Evolutionary conservation across 2,113 vertebrate species (phyloP), one percentile per base, ranked within the genome.

Genomic region (Dromas ardeola): DNA sequence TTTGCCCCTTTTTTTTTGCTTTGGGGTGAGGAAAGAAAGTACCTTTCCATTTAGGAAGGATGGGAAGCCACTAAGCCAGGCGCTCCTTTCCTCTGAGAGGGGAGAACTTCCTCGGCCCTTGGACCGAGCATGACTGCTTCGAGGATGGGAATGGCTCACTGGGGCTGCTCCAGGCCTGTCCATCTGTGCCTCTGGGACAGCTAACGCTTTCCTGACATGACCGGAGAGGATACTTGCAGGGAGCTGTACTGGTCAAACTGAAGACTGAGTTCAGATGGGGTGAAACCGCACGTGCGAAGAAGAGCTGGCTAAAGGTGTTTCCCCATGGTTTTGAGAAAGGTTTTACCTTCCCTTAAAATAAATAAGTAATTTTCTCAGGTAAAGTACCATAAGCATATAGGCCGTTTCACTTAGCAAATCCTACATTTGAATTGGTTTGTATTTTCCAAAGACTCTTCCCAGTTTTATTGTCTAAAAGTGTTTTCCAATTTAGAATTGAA

Each of bases 261-360:
- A 86, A 74, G n/a, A 50, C 58, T 53, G 32, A 86, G 34, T 77
- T 91, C 67, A 71, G 5, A 66, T 10, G 11, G 29, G 10, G 26
- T 86, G 52, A 82, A 91, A 79, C 0, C 0, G 12, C 22, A 3
- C 23, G 38, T 32, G 58, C 0, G 2, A 88, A 58, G 30, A 81
- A 26, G 32, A 77, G 15, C 38, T 36, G 50, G 19, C n/a, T 2
- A 0, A 55, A 78, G 15, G 26, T 30, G 5, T 62, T 92, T 72
- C 29, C 15, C 23, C 3, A 0, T 17, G 6, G 38, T 62, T 89
- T 74, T 15, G 52, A 26, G 27, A 42, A 86, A 71, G 20, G 63
- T 62, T 66, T 91, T 94, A 73, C n/a, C 42, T 81, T 50, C 13
- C 5, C 30, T 93, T 86, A 65, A 83, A 95, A 90, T 13, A 86